Conservation (phyloP, 2,888 invertebrate genomes). For the Auanema sp. region DNA sequence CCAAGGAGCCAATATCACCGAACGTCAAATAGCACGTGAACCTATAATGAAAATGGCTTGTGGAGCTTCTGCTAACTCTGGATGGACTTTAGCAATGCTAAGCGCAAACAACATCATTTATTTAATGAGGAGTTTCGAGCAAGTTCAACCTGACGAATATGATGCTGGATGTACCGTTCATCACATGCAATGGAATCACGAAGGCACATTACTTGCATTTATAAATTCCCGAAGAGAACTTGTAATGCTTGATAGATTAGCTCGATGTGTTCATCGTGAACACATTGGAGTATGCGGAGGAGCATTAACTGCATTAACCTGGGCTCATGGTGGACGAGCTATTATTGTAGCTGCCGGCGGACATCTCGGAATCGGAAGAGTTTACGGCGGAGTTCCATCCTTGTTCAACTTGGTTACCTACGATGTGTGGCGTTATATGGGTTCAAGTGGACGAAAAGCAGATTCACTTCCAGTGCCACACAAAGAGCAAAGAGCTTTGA, state of each 20-base stretch:
- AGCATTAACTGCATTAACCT: conserved; percentile 82
- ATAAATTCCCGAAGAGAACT: conserved; percentile 46
- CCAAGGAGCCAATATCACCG: conserved; percentile 54
- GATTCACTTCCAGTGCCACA: conserved; percentile 83
- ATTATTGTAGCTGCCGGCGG: conserved; percentile 91
- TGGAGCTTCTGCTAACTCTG: conserved; percentile 32
- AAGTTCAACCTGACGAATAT: conserved; percentile 23
- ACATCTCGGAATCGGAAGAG: conserved; percentile 70
- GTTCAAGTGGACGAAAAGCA: conserved; percentile 66
- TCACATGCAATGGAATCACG: conserved; percentile 53
- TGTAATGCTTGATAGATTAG: conserved; percentile 30
- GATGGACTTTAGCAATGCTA: conserved; percentile 55
- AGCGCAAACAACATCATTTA: conserved; percentile 27
- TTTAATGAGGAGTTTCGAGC: conserved; percentile 41
- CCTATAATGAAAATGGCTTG: conserved; percentile 47
- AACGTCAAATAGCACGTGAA: conserved; percentile 44
- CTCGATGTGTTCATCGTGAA: conserved; percentile 36
- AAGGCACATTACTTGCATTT: conserved; percentile 52
- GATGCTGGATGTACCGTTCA: conserved; percentile 32
- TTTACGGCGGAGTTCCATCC: conserved; percentile 76
- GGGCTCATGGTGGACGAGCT: conserved; percentile 92
- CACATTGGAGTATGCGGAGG: conserved; percentile 6
- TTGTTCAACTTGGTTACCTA: conserved; percentile 76
- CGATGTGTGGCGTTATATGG: conserved; percentile 49
- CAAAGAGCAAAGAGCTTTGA: conserved; percentile 66